A percentile compares a stretch with the other conserved stretches of the same genome.
Conservation (phyloP, 2,797 vertebrate species). For the Channallabes apus region DNA sequence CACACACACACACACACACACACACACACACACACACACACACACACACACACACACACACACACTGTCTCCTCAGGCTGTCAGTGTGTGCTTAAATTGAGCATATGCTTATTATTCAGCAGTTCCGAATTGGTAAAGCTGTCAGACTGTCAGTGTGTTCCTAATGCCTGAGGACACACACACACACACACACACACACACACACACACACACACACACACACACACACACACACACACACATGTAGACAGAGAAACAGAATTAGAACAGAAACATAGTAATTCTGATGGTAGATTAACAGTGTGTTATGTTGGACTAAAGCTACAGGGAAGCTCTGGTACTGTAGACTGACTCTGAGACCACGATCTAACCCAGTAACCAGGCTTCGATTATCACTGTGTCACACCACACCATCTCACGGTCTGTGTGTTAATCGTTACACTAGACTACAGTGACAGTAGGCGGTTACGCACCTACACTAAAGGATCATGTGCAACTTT, state of each 20-base stretch:
- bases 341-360: not conserved
- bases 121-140: slow-evolving; percentile 40
- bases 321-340: no score
- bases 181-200: slow-evolving; percentile 8
- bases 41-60: not conserved
- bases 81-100: slow-evolving; percentile 38
- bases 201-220: no score
- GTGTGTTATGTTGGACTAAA: not conserved
- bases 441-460: not conserved
- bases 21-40: slow-evolving; percentile 6
- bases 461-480: not conserved
- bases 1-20: slow-evolving; percentile 14
- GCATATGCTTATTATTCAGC: slow-evolving; percentile 59
- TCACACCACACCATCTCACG: no score
- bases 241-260: not conserved
- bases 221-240: no score
- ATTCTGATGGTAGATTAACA: not conserved
- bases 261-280: not conserved
- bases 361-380: not conserved
- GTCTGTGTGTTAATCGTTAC: not conserved
- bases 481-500: not conserved
- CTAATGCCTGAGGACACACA: slow-evolving; percentile 49
- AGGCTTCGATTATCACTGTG: no score
- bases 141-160: slow-evolving; percentile 50
- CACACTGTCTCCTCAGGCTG: slow-evolving; percentile 20